Base-by-base conservation (phyloP, 1,140 invertebrate species). In the Solen grandis region DNA sequence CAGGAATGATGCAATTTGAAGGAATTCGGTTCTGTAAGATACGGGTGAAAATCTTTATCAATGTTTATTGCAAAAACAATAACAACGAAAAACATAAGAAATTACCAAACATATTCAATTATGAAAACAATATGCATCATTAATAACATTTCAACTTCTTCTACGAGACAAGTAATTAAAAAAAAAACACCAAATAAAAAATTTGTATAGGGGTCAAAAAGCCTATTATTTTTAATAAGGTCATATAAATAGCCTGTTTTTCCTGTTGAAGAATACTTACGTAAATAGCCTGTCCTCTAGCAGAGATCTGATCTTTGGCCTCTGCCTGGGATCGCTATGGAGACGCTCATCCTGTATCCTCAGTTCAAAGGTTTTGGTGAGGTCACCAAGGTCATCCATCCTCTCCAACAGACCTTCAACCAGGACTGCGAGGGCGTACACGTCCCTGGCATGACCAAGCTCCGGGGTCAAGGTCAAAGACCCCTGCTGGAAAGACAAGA, bases 391-490 rank as follows among this genome's bases (percentile, higher is more conserved):
- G 36, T 94, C 94, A 63, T 95, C 94, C 54, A 96, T 93, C 85
- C 95, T 94, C 75, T 92, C 95, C 94, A 97, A 93, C 46, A 97
- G 93, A 89, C 96, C 94, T 87, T 95, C 95, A 19, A 95, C 95
- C 46, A 97, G 92, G n/a, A 95, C 93, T 41, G 95, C 95, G 94
- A 97, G 97, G 5, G 95, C 95, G 93, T 95, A 97, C 83, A 95
- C 94, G 93, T 98, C 97, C 75, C 97, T 94, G 62, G 93, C 92
- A 86, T 93, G 92, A 50, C 92, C 93, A 88, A 91, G 86, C 78
- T 89, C 84, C 22, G 73, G 79, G 46, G 89, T 89, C 25, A 87
- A 76, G 41, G 88, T 86, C 22, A 93, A 74, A 13, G 60, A 79
- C 13, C 82, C 83, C 52, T 84, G 93, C 92, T 90, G 75, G n/a